These are phyloP conservation scores for Brachyhypopomus occidentalis DNA, from an alignment of 2,113 vertebrate species.

Conservation along the genomic window DNA sequence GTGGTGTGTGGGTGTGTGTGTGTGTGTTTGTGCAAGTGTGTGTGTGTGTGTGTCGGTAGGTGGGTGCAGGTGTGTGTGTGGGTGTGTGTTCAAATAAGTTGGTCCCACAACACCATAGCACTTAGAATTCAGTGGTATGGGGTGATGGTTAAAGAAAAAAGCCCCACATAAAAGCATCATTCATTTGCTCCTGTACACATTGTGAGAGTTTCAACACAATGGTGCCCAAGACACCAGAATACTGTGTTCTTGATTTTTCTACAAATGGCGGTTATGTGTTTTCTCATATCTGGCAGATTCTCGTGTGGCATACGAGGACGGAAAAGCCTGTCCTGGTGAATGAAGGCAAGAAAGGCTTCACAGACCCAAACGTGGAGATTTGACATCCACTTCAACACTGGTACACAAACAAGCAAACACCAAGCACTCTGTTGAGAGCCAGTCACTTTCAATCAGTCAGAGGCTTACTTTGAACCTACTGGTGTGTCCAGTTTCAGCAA, in stretches of 20 bases:
- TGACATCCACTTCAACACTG: slow-evolving; percentile 68
- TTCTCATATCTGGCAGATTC: slow-evolving; percentile 79
- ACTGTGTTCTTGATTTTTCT: neutral
- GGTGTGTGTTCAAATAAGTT: neutral
- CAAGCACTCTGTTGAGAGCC: slow-evolving; percentile 12
- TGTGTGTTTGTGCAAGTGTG: no score
- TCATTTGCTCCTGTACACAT: slow-evolving; percentile 4
- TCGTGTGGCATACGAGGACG: slow-evolving; percentile 98
- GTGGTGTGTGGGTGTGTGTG: neutral
- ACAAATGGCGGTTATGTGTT: slow-evolving; percentile 16
- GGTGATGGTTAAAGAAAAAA: neutral
- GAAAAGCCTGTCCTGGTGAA: slow-evolving; percentile 98
- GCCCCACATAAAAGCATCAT: slow-evolving; percentile 8
- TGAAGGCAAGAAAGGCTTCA: slow-evolving; percentile 97
- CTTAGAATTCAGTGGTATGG: slow-evolving; percentile 9
- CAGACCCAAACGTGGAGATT: slow-evolving; percentile 95
- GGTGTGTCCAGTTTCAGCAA: neutral
- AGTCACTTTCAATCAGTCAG: slow-evolving; percentile 12
- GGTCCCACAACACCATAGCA: slow-evolving; percentile 10
- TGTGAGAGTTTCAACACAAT: slow-evolving; percentile 11
- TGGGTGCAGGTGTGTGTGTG: slow-evolving; percentile 17
- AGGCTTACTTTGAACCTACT: neutral
- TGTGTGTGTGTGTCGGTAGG: neutral
- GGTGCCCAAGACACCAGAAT: neutral
- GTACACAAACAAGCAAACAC: slow-evolving; percentile 50